Conservation (phyloP, 2,888 invertebrate species). For the Lycophotia porphyrea region DNA sequence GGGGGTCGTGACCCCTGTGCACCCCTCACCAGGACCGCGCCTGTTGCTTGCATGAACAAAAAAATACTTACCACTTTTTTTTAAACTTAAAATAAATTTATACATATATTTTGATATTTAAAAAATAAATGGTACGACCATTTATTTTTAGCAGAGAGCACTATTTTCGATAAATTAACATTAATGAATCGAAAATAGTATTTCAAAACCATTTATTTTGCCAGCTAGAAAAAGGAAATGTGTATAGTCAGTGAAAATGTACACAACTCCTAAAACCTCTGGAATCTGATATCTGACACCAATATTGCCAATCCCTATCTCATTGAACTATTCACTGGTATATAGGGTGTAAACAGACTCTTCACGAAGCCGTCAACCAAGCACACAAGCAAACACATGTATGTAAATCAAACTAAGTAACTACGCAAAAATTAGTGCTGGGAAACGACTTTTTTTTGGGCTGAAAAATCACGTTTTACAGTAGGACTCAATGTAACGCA, state of each 20-base stretch:
- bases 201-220: neutral
- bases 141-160: no score
- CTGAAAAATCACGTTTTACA: no score
- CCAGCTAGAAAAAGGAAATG: neutral
- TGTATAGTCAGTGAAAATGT: neutral
- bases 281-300: neutral
- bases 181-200: neutral
- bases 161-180: neutral
- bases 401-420: no score
- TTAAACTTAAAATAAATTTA: neutral
- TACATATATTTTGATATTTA: neutral
- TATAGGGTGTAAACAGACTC: no score
- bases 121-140: no score
- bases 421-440: no score
- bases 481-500: no score
- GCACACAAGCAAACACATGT: no score
- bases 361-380: no score
- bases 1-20: no score
- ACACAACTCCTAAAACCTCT: neutral
- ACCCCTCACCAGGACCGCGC: no score
- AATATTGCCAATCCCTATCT: neutral
- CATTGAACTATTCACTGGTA: neutral
- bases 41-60: neutral
- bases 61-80: neutral
- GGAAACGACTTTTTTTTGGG: no score